Percentiles rank a stretch among this genome's conserved stretches.
Conservation (phyloP, 2,888 invertebrate species). For the Crepidodera aurea region DNA sequence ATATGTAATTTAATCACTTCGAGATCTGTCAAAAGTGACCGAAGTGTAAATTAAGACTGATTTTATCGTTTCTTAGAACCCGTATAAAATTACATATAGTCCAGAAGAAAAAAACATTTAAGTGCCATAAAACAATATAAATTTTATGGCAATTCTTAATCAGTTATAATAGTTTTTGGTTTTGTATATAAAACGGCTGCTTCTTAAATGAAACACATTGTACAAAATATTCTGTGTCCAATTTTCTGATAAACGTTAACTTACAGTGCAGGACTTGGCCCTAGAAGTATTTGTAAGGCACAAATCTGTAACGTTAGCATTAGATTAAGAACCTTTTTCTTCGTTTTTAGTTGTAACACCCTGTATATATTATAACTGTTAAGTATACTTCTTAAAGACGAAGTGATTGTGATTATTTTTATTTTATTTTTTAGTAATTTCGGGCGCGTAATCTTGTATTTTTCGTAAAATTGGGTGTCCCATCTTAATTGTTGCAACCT, state of each 20-base stretch:
- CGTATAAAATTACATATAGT: slow-evolving; percentile 2
- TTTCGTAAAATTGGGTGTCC: not conserved
- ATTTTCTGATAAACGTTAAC: slow-evolving; percentile 4
- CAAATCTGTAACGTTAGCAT: slow-evolving; percentile 21
- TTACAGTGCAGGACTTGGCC: slow-evolving; percentile 4
- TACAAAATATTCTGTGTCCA: slow-evolving; percentile 6
- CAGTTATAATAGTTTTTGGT: not conserved
- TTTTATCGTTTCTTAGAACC: slow-evolving; percentile 10
- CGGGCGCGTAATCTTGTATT: not conserved
- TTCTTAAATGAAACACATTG: slow-evolving; percentile 1
- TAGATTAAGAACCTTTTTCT: slow-evolving; percentile 16
- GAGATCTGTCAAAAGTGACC: not conserved
- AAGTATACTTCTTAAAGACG: slow-evolving; percentile 22
- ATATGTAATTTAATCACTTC: not conserved
- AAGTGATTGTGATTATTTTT: slow-evolving; percentile 36
- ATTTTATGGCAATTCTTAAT: slow-evolving; percentile 2
- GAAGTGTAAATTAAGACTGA: slow-evolving; percentile 8
- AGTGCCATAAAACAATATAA: slow-evolving; percentile 4
- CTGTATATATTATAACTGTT: slow-evolving; percentile 29
- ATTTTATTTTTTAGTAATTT: slow-evolving; percentile 4
- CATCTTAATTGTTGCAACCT: not conserved
- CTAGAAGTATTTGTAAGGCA: slow-evolving; percentile 21
- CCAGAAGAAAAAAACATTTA: too few species aligned
- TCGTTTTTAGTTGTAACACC: slow-evolving; percentile 31
- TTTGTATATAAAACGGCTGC: not conserved